phyloP scores from a whole-genome alignment of 2,113 vertebrate species.

The Cyphomyrus discorhynchus region DNA sequence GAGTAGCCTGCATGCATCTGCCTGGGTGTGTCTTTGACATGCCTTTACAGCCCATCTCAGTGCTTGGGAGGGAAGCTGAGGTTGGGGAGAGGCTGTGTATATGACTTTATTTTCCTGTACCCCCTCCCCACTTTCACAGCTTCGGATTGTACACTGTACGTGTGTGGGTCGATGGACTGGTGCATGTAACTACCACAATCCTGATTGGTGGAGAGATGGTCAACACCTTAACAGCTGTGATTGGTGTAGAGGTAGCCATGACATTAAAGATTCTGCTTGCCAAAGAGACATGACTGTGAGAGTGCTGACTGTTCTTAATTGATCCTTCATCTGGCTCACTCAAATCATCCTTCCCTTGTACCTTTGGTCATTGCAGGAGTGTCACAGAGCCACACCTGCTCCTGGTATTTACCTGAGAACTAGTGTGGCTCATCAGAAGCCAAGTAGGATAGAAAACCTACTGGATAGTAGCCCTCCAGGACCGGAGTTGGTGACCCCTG shows the following conservation, averaged over 20 bases:
- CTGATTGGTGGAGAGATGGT: neutral
- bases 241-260: neutral
- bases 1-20: neutral
- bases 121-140: neutral
- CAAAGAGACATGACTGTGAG: neutral
- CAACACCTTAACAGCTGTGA: neutral
- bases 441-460: too few relatives aligned
- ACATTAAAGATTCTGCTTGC: neutral
- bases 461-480: too few relatives aligned
- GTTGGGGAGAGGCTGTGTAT: neutral
- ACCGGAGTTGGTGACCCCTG: too few relatives aligned
- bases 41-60: neutral
- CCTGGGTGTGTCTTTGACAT: neutral
- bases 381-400: too few relatives aligned
- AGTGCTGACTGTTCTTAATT: neutral
- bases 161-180: neutral
- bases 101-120: neutral
- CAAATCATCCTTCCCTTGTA: neutral
- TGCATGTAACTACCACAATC: neutral
- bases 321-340: neutral
- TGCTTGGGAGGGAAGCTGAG: neutral
- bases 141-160: neutral
- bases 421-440: too few relatives aligned
- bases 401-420: too few relatives aligned
- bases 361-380: neutral